phyloP scores from a whole-genome alignment of 2,888 invertebrate species.

The Drosophila melanosoma region DNA sequence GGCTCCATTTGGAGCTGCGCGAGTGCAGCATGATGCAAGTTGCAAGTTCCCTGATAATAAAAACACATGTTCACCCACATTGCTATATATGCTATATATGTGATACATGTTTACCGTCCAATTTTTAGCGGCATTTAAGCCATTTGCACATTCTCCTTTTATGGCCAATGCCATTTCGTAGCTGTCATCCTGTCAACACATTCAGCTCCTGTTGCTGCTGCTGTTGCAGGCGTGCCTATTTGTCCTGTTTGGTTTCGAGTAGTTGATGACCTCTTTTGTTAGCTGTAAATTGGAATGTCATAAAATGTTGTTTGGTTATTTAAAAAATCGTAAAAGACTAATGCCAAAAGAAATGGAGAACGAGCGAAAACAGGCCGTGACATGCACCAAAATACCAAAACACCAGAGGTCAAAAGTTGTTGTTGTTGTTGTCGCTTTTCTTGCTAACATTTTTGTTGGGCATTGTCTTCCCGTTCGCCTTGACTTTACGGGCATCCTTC shows the following conservation, averaged over 20 bases:
- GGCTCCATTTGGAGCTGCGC: constrained; percentile 55
- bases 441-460: constrained; percentile 32
- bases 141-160: constrained; percentile 74
- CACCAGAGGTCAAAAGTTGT: constrained; percentile 34
- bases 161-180: constrained; percentile 63
- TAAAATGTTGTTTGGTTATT: constrained; percentile 75
- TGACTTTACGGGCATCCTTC: constrained; percentile 38
- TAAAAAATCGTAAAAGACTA: constrained; percentile 67
- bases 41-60: constrained; percentile 58
- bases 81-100: constrained; percentile 27
- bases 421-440: constrained; percentile 14
- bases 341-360: not conserved
- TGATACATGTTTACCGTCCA: constrained; percentile 28
- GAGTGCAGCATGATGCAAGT: not conserved
- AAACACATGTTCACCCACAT: constrained; percentile 68
- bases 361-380: constrained; percentile 29
- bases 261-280: constrained; percentile 58
- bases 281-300: constrained; percentile 74
- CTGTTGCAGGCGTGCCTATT: constrained; percentile 45
- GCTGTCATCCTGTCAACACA: constrained; percentile 51
- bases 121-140: constrained; percentile 72
- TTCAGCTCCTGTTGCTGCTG: constrained; percentile 28
- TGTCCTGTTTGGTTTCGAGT: constrained; percentile 41
- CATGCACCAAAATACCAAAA: constrained; percentile 31
- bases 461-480: constrained; percentile 46